These are phyloP conservation scores for Gymnobelideus leadbeateri DNA, from an alignment of 2,113 vertebrate genomes.

Conservation along the genomic window DNA sequence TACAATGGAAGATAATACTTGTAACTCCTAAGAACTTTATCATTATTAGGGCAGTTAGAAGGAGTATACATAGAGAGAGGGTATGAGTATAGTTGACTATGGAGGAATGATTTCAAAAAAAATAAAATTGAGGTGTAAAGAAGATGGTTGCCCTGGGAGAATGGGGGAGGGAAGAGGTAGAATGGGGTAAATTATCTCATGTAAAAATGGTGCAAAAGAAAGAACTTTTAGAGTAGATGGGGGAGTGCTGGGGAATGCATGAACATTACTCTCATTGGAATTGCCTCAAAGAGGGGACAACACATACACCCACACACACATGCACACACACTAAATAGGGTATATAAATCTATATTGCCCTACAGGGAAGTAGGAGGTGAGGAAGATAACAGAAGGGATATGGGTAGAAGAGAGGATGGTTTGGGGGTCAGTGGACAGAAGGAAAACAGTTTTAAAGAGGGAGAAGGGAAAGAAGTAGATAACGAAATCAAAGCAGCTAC, in stretches of 20 bases:
- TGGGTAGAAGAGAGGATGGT: neutral
- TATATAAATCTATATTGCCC: no score
- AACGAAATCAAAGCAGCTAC: neutral
- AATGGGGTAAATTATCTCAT: neutral
- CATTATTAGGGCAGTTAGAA: neutral
- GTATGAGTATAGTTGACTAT: neutral
- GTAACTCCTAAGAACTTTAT: neutral
- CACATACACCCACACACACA: neutral
- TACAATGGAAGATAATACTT: neutral
- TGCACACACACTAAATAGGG: neutral
- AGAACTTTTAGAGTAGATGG: neutral
- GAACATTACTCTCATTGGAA: neutral
- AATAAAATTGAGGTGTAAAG: neutral
- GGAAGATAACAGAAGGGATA: neutral
- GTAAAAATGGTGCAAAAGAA: neutral
- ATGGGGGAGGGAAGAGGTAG: neutral
- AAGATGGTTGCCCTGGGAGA: neutral
- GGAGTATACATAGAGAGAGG: neutral
- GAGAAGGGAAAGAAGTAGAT: neutral
- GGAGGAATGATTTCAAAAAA: neutral
- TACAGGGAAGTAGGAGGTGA: neutral
- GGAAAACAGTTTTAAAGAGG: neutral
- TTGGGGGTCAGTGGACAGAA: neutral
- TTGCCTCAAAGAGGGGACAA: neutral
- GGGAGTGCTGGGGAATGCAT: neutral